Conservation (phyloP, 2,888 invertebrate genomes). For the Eumacrocentrus americanus region DNA sequence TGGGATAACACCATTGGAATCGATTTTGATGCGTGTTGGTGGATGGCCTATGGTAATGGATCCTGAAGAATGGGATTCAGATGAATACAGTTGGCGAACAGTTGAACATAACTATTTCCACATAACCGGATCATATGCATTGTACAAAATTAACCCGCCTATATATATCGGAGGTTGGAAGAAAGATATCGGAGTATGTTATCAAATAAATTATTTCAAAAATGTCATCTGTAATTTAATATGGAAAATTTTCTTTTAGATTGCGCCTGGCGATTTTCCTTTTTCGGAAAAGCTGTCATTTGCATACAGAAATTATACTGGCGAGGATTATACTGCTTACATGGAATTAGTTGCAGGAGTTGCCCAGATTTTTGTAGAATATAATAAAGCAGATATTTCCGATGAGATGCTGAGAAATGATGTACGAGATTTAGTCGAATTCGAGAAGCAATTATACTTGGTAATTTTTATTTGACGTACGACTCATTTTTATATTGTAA, state of each 20-base stretch:
- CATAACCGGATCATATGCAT: slow-evolving; percentile 30
- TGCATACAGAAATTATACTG: slow-evolving; percentile 23
- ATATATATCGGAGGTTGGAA: too few species aligned
- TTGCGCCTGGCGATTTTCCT: too few species aligned
- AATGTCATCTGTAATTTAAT: too few species aligned
- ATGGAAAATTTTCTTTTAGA: too few species aligned
- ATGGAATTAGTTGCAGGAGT: too few species aligned
- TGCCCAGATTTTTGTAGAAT: slow-evolving; percentile 18
- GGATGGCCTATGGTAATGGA: slow-evolving; percentile 48
- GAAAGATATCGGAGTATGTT: too few species aligned
- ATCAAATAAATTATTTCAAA: too few species aligned
- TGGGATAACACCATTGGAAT: slow-evolving; percentile 40
- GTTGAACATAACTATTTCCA: slow-evolving; percentile 41
- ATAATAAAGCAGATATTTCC: slow-evolving; percentile 14
- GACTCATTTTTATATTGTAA: too few species aligned
- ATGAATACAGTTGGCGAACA: slow-evolving; percentile 40
- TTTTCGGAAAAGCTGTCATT: slow-evolving; percentile 18
- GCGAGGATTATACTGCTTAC: too few species aligned
- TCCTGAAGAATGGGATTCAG: slow-evolving; percentile 40
- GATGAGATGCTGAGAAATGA: slow-evolving; percentile 22
- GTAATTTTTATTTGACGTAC: too few species aligned
- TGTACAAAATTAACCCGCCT: too few species aligned
- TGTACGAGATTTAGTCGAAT: slow-evolving; percentile 25
- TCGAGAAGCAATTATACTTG: slow-evolving; percentile 19
- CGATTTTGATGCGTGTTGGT: slow-evolving; percentile 39